Evolutionary conservation across 2,797 vertebrate species (phyloP).

Genomic region (Okamejei kenojei): DNA sequence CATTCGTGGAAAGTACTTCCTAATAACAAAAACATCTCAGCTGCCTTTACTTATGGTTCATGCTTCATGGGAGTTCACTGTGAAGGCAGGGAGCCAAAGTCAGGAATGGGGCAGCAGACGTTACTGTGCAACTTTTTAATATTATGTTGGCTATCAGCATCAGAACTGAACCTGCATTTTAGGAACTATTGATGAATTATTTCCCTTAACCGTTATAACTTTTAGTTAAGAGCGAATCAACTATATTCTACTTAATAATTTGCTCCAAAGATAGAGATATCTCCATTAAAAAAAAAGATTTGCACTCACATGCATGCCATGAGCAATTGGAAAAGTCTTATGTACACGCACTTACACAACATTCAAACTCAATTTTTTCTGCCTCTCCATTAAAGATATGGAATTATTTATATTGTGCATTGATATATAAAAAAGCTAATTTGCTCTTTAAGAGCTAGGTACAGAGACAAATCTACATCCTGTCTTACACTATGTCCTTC

Average conservation of each 20-base stretch:
- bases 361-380: neutral
- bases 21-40: neutral
- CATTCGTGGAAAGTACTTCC: neutral
- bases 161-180: neutral
- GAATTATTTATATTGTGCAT: neutral
- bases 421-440: neutral
- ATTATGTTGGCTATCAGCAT: neutral
- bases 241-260: neutral
- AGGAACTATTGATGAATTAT: neutral
- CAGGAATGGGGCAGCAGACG: neutral
- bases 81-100: neutral
- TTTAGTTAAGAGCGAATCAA: neutral
- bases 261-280: no score
- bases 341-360: no score
- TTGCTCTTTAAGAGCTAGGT: neutral
- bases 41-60: neutral
- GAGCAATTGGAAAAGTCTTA: no score
- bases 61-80: neutral
- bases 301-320: no score
- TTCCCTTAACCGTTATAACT: neutral
- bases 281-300: no score
- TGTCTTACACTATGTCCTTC: neutral
- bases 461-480: neutral
- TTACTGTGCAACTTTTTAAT: neutral
- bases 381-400: neutral